Evolutionary conservation across 2,113 vertebrate genomes (phyloP).

Genomic region (Hystrix brachyura): DNA sequence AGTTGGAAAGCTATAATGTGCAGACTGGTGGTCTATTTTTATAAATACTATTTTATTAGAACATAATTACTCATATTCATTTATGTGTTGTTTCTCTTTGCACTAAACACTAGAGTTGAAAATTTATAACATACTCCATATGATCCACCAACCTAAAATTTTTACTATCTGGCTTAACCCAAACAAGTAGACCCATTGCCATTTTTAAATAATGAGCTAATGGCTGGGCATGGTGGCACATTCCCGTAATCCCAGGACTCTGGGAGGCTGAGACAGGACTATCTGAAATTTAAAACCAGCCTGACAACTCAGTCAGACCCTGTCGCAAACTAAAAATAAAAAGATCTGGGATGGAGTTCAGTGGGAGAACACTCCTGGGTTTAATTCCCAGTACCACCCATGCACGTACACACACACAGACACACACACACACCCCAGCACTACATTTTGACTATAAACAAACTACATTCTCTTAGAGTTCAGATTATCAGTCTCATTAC

Average conservation of each 20-base stretch:
- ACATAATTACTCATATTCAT: background rate
- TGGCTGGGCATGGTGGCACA: background rate
- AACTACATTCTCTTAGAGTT: background rate
- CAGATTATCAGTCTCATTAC: conserved; percentile 6
- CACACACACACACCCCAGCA: too few species aligned
- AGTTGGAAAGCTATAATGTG: background rate
- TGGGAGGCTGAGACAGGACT: background rate
- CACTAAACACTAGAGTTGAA: background rate
- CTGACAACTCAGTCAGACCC: background rate
- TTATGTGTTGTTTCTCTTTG: background rate
- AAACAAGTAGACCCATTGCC: background rate
- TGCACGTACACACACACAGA: background rate
- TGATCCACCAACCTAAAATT: background rate
- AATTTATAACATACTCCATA: background rate
- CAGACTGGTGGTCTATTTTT: background rate
- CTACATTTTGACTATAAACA: background rate
- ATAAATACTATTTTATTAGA: background rate
- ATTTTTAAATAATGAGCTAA: conserved; percentile 34
- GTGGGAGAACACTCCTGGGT: background rate
- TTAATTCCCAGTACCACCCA: background rate
- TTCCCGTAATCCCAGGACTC: background rate
- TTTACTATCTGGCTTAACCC: background rate
- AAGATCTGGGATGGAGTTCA: background rate
- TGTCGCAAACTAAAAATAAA: background rate
- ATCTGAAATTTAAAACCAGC: background rate